Evolutionary conservation across 2,113 vertebrate species (phyloP), one percentile per base, ranked within the genome.

Genomic region (Willisornis vidua): DNA sequence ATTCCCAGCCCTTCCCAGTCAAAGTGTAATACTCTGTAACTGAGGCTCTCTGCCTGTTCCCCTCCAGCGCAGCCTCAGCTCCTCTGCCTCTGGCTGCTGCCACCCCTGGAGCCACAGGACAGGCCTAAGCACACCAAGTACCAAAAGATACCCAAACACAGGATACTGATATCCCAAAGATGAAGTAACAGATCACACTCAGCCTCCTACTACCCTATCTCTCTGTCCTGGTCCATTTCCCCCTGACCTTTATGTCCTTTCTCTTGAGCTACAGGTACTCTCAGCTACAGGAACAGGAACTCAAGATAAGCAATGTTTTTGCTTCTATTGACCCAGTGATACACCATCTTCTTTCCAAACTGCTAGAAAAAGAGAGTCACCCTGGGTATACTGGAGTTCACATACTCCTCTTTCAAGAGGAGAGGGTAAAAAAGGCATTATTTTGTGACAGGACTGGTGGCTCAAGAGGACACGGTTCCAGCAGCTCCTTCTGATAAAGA

Each of bases 131-230:
- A 46, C 48, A 57, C 54, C 22, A 11, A 39, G 7, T 7, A 23
- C 20, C 39, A 45, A 9, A 13, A 77, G 39, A 15, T 19, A 5
- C 4, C n/a, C 7, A 11, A 12, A 1, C 23, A 23, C 0, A 14
- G 37, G n/a, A 51, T 7, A 2, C 18, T 14, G 52, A 48, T 13
- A 87, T 6, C 51, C 51, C 35, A n/a, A 48, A 61, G 46, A 11
- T 43, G 7, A 74, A 74, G 41, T 1, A 22, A 10, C 43, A 54
- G 13, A 13, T 85, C 13, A 9, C 4, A 4, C 28, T 54, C 31
- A 52, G 39, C 37, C 23, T 35, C 23, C 19, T 1, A 3, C 10
- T 33, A 24, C 28, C 33, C 54, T 2, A 20, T 12, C 26, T 43
- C 12, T 51, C 71, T 58, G 16, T 29, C 45, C 61, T 24, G 7